A percentile compares a stretch with the other conserved stretches of the same genome.
phyloP scores from a whole-genome alignment of 1,140 invertebrate genomes.

The Nephotettix cincticeps region DNA sequence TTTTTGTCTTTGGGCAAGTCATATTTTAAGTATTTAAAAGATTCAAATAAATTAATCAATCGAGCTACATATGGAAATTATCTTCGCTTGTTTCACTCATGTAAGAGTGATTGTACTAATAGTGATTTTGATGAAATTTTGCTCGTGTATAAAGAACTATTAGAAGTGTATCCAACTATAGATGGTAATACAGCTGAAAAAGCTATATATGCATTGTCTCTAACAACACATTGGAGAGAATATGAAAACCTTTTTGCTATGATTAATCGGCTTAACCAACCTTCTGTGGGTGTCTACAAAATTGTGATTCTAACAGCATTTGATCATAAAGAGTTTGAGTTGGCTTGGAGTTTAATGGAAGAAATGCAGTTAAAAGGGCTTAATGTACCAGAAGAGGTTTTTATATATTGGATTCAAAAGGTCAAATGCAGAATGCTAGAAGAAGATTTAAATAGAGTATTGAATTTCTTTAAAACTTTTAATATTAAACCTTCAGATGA shows the following conservation, averaged over 20 bases:
- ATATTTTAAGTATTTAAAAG: background rate
- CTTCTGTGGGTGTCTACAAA: constrained; percentile 48
- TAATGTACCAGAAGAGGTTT: constrained; percentile 16
- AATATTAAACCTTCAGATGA: constrained; percentile 50
- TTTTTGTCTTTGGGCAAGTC: constrained; percentile 2
- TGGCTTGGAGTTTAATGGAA: constrained; percentile 55
- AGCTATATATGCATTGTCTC: constrained; percentile 58
- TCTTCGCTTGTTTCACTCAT: constrained; percentile 52
- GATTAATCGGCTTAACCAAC: constrained; percentile 49
- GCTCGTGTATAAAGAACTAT: constrained; percentile 45
- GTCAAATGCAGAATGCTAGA: constrained; percentile 17
- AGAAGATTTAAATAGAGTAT: constrained; percentile 35
- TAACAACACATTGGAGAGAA: constrained; percentile 61
- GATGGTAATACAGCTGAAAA: constrained; percentile 57
- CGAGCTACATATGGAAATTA: constrained; percentile 53
- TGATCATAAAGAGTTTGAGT: constrained; percentile 51
- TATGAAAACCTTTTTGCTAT: constrained; percentile 58
- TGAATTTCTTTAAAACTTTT: constrained; percentile 49
- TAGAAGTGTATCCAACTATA: constrained; percentile 55
- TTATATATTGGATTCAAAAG: constrained; percentile 25
- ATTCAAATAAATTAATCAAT: background rate
- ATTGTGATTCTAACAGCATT: constrained; percentile 56
- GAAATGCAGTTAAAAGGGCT: constrained; percentile 44
- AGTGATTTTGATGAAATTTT: constrained; percentile 56
- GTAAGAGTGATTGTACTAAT: constrained; percentile 44